phyloP scores from a whole-genome alignment of 1,140 invertebrate species.

The Dryas iulia region DNA sequence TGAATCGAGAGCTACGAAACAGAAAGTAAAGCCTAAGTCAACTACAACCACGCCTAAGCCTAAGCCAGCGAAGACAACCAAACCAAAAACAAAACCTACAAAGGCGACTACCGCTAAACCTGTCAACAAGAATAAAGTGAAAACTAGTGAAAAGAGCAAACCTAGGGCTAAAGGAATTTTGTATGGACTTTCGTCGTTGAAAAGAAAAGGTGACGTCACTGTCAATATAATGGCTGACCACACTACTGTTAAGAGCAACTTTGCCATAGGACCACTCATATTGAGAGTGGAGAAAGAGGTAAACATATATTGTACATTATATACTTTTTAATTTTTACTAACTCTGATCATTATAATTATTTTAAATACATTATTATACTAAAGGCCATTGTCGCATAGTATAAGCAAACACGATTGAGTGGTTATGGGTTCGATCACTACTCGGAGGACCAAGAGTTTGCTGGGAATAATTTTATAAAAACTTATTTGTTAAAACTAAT shows the following conservation, averaged over 20 bases:
- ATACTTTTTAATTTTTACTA: too few species aligned
- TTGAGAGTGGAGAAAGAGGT: constrained; percentile 91
- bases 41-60: constrained; percentile 51
- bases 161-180: constrained; percentile 87
- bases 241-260: constrained; percentile 90
- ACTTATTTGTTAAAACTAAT: too few species aligned
- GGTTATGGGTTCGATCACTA: too few species aligned
- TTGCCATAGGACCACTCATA: constrained; percentile 88
- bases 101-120: constrained; percentile 68
- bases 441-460: too few species aligned
- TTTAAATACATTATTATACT: too few species aligned
- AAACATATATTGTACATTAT: too few species aligned
- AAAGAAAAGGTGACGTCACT: constrained; percentile 87
- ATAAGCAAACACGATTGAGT: too few species aligned
- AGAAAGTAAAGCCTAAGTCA: constrained; percentile 54
- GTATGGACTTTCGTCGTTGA: constrained; percentile 88
- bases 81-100: constrained; percentile 59
- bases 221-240: constrained; percentile 89
- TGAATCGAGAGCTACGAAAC: constrained; percentile 58
- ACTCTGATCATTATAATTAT: too few species aligned
- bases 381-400: too few species aligned
- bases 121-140: constrained; percentile 74
- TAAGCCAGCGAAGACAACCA: constrained; percentile 47
- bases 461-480: too few species aligned
- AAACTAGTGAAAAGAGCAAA: constrained; percentile 77